Evolutionary conservation across 35 echinoderm and acorn worm genomes (phyloP).

Genomic region (Stichopus chloronotus): DNA sequence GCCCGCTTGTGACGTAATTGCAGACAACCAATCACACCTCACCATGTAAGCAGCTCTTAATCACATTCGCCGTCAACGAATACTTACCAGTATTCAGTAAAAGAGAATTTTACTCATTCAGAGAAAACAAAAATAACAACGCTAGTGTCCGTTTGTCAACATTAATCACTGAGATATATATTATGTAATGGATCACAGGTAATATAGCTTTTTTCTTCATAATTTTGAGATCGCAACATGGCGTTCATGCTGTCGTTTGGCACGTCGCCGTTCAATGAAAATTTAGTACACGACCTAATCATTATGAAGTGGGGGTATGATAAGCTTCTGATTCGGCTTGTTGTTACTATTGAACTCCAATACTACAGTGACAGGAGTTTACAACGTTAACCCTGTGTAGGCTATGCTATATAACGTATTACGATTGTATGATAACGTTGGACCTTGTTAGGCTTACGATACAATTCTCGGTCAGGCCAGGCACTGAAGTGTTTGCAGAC

Average conservation of each 20-base stretch:
- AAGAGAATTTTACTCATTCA: not conserved
- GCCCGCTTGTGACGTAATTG: not conserved
- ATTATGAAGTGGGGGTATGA: not conserved
- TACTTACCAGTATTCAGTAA: not conserved
- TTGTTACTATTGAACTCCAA: no score
- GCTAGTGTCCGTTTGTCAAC: not conserved
- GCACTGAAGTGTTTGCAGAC: not conserved
- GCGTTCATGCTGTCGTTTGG: conserved; percentile 1
- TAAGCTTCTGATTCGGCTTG: not conserved
- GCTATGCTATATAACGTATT: not conserved
- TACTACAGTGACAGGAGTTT: no score
- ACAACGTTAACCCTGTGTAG: not conserved
- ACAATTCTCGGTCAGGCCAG: not conserved
- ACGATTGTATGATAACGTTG: not conserved
- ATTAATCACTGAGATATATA: not conserved
- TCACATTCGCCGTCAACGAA: not conserved
- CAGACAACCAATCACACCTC: not conserved
- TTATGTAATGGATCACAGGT: not conserved
- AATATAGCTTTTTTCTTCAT: not conserved
- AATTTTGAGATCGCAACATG: not conserved
- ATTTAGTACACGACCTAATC: not conserved
- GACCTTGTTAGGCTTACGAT: not conserved
- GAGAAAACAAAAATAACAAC: not conserved
- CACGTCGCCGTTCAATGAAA: not conserved
- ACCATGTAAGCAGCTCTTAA: not conserved